These are phyloP conservation scores for Netelia inedita DNA, from an alignment of 2,888 invertebrate species.

Conservation along the genomic window DNA sequence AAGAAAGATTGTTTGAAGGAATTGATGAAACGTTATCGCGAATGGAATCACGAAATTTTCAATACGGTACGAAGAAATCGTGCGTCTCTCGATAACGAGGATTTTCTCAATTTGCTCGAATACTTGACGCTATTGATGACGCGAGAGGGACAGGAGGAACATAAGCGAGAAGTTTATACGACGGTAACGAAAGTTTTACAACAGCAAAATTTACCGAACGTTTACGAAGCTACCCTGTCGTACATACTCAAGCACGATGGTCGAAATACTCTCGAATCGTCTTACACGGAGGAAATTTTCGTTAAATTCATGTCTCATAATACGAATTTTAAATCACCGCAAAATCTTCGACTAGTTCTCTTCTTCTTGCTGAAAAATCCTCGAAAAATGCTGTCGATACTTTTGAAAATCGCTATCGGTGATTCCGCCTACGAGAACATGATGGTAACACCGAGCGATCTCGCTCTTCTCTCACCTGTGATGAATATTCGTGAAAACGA, in stretches of 20 bases:
- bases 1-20: conserved; percentile 73
- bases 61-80: conserved; percentile 70
- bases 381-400: conserved; percentile 73
- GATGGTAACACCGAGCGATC: conserved; percentile 75
- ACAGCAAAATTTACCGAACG: conserved; percentile 68
- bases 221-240: conserved; percentile 75
- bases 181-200: conserved; percentile 71
- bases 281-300: conserved; percentile 73
- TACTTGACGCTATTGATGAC: conserved; percentile 73
- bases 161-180: conserved; percentile 68
- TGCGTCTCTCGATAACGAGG: conserved; percentile 71
- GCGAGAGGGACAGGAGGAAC: conserved; percentile 67
- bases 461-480: conserved; percentile 75
- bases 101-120: conserved; percentile 75
- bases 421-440: conserved; percentile 72
- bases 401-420: conserved; percentile 78
- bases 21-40: conserved; percentile 75
- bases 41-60: conserved; percentile 77
- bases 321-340: conserved; percentile 68
- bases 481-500: conserved; percentile 73
- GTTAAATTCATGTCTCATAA: conserved; percentile 74
- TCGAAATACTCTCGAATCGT: conserved; percentile 71
- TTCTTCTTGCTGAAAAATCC: conserved; percentile 76
- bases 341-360: conserved; percentile 67
- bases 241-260: conserved; percentile 76